Conservation (phyloP, 2,113 vertebrate genomes). For the Gobius niger region DNA sequence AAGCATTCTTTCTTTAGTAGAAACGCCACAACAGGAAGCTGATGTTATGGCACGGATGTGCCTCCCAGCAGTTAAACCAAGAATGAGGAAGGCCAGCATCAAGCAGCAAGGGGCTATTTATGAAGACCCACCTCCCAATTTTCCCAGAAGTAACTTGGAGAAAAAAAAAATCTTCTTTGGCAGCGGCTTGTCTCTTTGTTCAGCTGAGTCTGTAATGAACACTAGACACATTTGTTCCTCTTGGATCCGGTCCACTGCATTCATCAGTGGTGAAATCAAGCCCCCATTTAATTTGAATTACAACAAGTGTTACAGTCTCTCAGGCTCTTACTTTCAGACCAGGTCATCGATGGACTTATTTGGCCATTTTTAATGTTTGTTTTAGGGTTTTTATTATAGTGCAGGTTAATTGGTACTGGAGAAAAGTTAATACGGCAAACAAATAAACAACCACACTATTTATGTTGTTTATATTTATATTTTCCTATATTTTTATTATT, state of each 20-base stretch:
- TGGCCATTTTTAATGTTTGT: neutral
- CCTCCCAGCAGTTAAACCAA: slow-evolving; percentile 61
- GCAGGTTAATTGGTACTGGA: neutral
- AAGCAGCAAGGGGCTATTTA: slow-evolving; percentile 42
- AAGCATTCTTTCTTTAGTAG: slow-evolving; percentile 29
- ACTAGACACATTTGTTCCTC: slow-evolving; percentile 26
- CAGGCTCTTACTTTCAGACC: too few species aligned
- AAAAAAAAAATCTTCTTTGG: slow-evolving; percentile 28
- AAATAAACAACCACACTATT: too few species aligned
- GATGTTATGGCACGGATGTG: slow-evolving; percentile 71
- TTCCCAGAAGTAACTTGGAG: slow-evolving; percentile 2
- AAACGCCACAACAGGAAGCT: slow-evolving; percentile 65
- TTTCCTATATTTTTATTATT: too few species aligned
- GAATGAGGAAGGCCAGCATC: slow-evolving; percentile 45
- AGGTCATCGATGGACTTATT: neutral
- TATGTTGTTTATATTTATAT: too few species aligned
- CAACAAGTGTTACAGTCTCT: slow-evolving; percentile 14
- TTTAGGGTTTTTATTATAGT: neutral
- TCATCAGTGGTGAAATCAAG: slow-evolving; percentile 43
- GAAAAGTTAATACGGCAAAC: neutral
- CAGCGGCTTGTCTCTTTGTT: slow-evolving; percentile 27
- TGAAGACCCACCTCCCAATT: slow-evolving; percentile 24
- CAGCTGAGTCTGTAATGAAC: slow-evolving; percentile 24
- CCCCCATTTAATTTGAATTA: slow-evolving; percentile 34
- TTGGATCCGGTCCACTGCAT: slow-evolving; percentile 35